A percentile compares a stretch with the other conserved stretches of the same genome.
Evolutionary conservation across 2,888 invertebrate genomes (phyloP).

Genomic region (Leptopilina syphax): DNA sequence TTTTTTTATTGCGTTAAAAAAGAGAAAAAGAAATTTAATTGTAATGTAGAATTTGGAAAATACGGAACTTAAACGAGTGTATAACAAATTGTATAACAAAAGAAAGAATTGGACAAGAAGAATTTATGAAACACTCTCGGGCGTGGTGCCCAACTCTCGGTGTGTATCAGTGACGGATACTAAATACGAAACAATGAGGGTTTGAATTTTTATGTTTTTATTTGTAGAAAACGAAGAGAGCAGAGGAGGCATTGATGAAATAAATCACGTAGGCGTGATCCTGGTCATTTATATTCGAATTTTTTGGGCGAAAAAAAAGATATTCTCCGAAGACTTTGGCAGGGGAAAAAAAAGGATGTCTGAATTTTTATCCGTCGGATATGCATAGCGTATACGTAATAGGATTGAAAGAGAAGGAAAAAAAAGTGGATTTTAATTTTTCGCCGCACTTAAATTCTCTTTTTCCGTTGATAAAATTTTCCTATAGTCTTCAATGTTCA

Average conservation of each 20-base stretch:
- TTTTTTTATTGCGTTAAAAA: no score
- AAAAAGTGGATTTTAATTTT: no score
- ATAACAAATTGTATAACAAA: background rate
- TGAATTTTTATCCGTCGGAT: background rate
- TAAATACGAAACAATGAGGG: constrained; percentile 4
- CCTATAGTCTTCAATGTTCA: no score
- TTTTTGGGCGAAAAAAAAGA: background rate
- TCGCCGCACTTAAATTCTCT: no score
- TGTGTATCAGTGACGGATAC: constrained; percentile 14
- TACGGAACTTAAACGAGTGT: background rate
- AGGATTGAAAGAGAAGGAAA: no score
- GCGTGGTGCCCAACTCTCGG: constrained; percentile 25
- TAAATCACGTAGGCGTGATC: background rate
- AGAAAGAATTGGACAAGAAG: background rate
- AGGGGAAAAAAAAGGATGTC: background rate
- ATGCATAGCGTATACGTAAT: background rate
- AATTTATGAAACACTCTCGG: constrained; percentile 31
- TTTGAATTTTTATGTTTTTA: constrained; percentile 15
- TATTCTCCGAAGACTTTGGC: background rate
- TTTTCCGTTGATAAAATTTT: no score
- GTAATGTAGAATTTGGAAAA: background rate
- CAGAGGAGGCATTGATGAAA: background rate
- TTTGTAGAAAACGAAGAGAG: background rate
- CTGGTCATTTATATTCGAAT: background rate
- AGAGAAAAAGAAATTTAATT: no score